These are phyloP conservation scores for Lucilia cuprina DNA, from an alignment of 1,140 invertebrate genomes.

Conservation along the genomic window DNA sequence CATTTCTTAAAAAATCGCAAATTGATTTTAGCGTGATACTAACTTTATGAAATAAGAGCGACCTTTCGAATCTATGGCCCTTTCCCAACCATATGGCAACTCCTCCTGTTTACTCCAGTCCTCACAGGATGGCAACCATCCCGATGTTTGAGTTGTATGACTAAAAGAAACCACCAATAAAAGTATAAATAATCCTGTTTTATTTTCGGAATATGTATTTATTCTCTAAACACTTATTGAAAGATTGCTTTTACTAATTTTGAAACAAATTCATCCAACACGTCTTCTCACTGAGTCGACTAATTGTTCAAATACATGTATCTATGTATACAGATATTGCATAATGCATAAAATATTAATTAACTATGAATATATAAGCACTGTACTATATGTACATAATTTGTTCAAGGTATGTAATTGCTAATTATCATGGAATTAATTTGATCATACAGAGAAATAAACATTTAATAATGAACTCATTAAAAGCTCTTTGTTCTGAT, in stretches of 20 bases:
- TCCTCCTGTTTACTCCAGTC: slow-evolving; percentile 70
- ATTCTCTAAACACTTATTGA: no score
- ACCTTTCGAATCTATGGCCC: slow-evolving; percentile 75
- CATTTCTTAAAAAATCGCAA: background rate
- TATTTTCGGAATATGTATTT: no score
- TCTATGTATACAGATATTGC: no score
- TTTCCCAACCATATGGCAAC: slow-evolving; percentile 89
- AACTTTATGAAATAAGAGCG: slow-evolving; percentile 90
- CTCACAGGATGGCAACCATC: slow-evolving; percentile 85
- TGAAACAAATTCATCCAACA: no score
- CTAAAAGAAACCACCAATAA: slow-evolving; percentile 64
- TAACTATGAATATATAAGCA: no score
- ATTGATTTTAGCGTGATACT: slow-evolving; percentile 59
- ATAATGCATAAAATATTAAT: no score
- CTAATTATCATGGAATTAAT: background rate
- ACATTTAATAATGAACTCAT: background rate
- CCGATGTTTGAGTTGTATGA: slow-evolving; percentile 78
- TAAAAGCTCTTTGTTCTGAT: background rate
- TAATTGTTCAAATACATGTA: no score
- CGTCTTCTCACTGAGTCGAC: no score
- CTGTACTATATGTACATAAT: no score
- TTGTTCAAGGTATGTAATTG: background rate
- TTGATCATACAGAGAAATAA: background rate
- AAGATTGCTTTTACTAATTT: no score
- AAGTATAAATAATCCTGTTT: no score